Evolutionary conservation across 2,797 vertebrate species (phyloP), one percentile per base, ranked within the genome.

Genomic region (Leptatherina wallacei): DNA sequence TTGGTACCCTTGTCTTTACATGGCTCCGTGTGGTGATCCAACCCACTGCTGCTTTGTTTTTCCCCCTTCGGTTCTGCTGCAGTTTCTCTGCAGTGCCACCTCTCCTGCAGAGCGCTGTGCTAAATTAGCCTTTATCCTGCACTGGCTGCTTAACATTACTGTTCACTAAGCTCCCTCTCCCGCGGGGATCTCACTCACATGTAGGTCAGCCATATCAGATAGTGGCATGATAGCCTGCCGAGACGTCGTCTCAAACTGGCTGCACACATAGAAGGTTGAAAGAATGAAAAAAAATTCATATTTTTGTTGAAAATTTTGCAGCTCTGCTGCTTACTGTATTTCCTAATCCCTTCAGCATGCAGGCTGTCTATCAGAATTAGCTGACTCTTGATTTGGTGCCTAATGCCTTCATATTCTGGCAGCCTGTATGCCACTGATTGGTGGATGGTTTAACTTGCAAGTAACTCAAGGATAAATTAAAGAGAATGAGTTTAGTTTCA

Each of bases 151-250:
- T 69, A 65, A 70, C 62, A 36, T 69, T 61, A 47, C 61, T 61
- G 68, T 67, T 81, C 3, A 56, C 73, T 78, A 20, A 84, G 75
- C 77, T 65, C 55, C 54, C 36, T 69, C 79, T 84, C 82, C 83
- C 52, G 58, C 29, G 1, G 87, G 80, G 71, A 75, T 40, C 73
- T 74, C 27, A 30, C 81, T 79, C 82, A 86, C 85, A 89, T 90
- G 82, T 92, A 90, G 90, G 89, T 91, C 89, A 92, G 74, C 77
- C 84, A 56, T 73, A 87, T 90, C 88, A 87, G 75, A 87, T 51
- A 80, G 78, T 54, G 74, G 57, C 74, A 77, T 67, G 80, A 61
- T 24, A 56, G 68, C 85, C 74, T 78, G 74, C 75, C 57, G 78
- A 76, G 79, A 84, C n/a, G 54, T 63, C 62, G 51, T 78, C 61